These are phyloP conservation scores for Tiliacea aurago DNA, from an alignment of 2,888 invertebrate species.

Conservation along the genomic window DNA sequence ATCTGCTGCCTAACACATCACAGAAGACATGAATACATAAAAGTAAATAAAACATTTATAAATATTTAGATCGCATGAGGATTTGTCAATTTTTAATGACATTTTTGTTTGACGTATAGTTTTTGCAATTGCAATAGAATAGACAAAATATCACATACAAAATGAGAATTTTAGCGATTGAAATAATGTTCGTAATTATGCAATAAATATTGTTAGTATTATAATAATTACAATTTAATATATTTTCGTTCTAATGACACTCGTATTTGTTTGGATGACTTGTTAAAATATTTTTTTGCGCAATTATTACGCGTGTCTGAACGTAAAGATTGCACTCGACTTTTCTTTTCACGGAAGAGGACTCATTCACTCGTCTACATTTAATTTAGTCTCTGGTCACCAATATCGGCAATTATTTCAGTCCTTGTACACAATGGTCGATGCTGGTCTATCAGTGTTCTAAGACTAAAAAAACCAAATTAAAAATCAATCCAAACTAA, in stretches of 20 bases:
- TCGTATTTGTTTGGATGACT: conserved; percentile 30
- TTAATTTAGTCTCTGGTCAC: conserved; percentile 33
- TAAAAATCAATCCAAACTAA: not conserved
- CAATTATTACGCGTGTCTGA: conserved; percentile 22
- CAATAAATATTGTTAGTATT: not conserved
- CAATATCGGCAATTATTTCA: conserved; percentile 1
- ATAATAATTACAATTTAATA: conserved; percentile 5
- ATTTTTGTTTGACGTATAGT: conserved; percentile 63
- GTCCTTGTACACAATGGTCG: conserved; percentile 14
- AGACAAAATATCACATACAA: conserved; percentile 55
- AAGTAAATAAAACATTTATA: conserved; percentile 49
- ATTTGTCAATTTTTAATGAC: conserved; percentile 62
- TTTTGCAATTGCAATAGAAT: conserved; percentile 56
- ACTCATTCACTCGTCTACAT: conserved; percentile 35
- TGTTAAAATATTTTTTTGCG: conserved; percentile 9
- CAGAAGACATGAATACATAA: conserved; percentile 32
- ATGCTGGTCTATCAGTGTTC: conserved; percentile 23
- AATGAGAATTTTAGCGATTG: conserved; percentile 12
- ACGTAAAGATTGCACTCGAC: conserved; percentile 16
- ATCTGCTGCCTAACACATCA: conserved; percentile 53
- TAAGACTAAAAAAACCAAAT: not conserved
- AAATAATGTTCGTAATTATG: not conserved
- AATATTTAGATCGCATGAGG: conserved; percentile 33
- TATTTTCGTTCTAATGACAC: conserved; percentile 6
- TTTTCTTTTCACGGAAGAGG: conserved; percentile 22